Conservation (phyloP, 2,113 vertebrate species). For the Tychaedon coryphoeus region DNA sequence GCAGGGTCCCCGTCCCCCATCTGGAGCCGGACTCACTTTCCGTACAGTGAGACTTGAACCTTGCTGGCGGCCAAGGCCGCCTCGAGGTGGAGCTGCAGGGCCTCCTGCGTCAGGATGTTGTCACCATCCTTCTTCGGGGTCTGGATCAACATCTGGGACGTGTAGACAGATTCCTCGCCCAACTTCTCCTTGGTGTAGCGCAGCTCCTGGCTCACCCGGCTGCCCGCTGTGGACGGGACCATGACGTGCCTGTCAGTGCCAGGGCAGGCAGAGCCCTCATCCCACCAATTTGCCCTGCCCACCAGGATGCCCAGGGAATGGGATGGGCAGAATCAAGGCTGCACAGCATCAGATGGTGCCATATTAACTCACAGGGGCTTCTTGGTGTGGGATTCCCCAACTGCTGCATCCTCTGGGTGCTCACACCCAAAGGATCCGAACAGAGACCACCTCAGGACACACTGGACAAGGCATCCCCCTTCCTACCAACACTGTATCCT, state of each 20-base stretch:
- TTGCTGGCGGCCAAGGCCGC: conserved; percentile 93
- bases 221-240: conserved; percentile 80
- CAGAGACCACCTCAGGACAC: not conserved
- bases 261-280: not conserved
- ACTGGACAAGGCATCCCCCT: not conserved
- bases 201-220: conserved; percentile 93
- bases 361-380: not conserved
- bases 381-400: not conserved
- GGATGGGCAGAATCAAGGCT: not conserved
- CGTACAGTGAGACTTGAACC: conserved; percentile 95
- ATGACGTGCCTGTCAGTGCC: not conserved
- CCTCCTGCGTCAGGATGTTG: conserved; percentile 89
- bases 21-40: conserved; percentile 86
- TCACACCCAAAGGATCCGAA: not conserved
- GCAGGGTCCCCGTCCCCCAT: rapidly evolving
- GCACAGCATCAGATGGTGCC: rapidly evolving
- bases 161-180: conserved; percentile 93
- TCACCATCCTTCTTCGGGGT: conserved; percentile 88
- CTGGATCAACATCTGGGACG: conserved; percentile 96
- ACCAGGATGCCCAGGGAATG: not conserved
- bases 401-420: not conserved
- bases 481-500: not conserved
- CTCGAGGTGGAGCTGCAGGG: conserved; percentile 91
- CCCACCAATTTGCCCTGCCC: not conserved
- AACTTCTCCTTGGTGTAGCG: conserved; percentile 96